These are phyloP conservation scores for Pimephales promelas DNA, from an alignment of 2,113 vertebrate genomes.

Conservation along the genomic window DNA sequence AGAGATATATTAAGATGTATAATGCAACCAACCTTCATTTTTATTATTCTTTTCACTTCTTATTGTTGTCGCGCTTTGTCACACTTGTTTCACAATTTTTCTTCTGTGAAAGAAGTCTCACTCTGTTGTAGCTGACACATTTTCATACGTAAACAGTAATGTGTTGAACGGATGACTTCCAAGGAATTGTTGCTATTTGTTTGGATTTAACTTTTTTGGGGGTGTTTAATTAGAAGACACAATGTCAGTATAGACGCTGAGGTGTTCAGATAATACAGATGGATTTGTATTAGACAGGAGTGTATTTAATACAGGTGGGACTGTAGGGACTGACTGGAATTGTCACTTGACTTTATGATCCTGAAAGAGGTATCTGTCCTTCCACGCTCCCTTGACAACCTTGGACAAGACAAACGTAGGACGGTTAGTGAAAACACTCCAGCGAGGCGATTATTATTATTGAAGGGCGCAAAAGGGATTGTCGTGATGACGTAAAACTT, in stretches of 20 bases:
- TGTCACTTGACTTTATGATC: constrained; percentile 24
- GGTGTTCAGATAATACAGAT: neutral
- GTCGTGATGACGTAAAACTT: neutral
- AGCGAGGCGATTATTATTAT: neutral
- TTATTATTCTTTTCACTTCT: neutral
- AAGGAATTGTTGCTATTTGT: neutral
- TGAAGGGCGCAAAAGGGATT: neutral
- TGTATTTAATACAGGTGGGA: neutral
- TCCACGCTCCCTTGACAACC: constrained; percentile 28
- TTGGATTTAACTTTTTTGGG: neutral
- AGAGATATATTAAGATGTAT: neutral
- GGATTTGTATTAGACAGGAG: neutral
- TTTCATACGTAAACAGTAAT: neutral
- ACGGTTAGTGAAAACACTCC: neutral
- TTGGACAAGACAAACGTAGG: neutral
- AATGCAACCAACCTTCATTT: neutral
- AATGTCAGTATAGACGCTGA: neutral
- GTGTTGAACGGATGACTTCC: neutral
- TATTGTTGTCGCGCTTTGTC: neutral
- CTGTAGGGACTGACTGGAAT: neutral
- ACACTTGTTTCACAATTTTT: neutral
- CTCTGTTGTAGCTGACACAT: neutral
- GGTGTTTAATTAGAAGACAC: neutral
- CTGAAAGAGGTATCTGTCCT: neutral
- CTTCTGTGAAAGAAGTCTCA: neutral